These are phyloP conservation scores for Metacarcinus magister DNA, from an alignment of 2,888 invertebrate genomes.

Conservation along the genomic window DNA sequence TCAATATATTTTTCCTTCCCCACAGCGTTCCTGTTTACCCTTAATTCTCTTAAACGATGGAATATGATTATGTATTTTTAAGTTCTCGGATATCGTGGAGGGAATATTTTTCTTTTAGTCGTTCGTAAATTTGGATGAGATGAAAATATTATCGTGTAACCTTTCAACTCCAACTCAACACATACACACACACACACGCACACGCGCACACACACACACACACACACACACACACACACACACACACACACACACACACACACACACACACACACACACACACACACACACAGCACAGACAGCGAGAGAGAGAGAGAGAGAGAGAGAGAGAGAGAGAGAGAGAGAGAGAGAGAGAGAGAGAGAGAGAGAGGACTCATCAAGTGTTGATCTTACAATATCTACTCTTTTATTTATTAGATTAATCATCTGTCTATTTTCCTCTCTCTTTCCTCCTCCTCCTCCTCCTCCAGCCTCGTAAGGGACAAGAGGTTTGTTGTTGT, in stretches of 20 bases:
- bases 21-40: not conserved
- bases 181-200: too few relatives aligned
- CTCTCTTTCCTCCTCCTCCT: not conserved
- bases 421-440: not conserved
- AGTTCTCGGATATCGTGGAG: not conserved
- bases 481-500: too few relatives aligned
- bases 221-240: too few relatives aligned
- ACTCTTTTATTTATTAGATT: not conserved
- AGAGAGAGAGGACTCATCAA: not conserved
- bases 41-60: not conserved
- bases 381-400: not conserved
- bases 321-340: too few relatives aligned
- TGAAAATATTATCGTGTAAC: too few relatives aligned
- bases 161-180: too few relatives aligned
- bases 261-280: too few relatives aligned
- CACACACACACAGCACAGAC: too few relatives aligned
- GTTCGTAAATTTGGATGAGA: too few relatives aligned
- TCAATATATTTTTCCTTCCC: not conserved
- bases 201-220: too few relatives aligned
- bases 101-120: not conserved
- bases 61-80: not conserved
- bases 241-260: too few relatives aligned
- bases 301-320: too few relatives aligned
- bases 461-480: not conserved
- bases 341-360: conserved; percentile 47